These are phyloP conservation scores for Sebastes taczanowskii DNA, from an alignment of 2,797 vertebrate species.

Conservation along the genomic window DNA sequence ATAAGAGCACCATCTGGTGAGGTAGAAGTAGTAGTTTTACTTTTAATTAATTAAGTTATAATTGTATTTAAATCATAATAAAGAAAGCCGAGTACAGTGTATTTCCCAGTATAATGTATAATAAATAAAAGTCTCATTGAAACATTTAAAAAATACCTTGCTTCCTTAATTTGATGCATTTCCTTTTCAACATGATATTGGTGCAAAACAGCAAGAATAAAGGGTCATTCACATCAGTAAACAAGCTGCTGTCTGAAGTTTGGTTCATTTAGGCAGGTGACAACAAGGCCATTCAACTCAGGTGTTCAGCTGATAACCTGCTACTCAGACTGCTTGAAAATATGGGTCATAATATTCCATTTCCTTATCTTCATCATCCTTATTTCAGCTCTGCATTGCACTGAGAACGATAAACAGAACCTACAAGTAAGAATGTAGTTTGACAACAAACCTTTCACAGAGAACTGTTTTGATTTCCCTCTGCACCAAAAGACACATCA, in stretches of 20 bases:
- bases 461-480: too few species aligned
- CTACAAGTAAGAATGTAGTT: too few species aligned
- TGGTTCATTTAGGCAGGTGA: neutral
- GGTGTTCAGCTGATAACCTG: too few species aligned
- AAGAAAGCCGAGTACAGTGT: neutral
- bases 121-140: neutral
- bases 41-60: neutral
- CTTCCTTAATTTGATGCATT: neutral
- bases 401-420: too few species aligned
- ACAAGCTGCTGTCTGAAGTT: neutral
- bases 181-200: neutral
- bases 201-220: neutral
- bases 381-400: neutral
- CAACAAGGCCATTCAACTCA: neutral
- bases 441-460: neutral
- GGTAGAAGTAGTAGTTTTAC: neutral
- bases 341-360: neutral
- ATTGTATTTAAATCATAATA: neutral
- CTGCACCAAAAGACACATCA: too few species aligned
- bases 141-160: neutral
- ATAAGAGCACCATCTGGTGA: neutral
- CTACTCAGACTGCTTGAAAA: neutral
- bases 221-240: neutral
- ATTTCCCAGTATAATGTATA: neutral
- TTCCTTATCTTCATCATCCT: neutral